A percentile compares a stretch with the other conserved stretches of the same genome.
These are phyloP conservation scores for Hippocampus mohnikei DNA, from an alignment of 2,113 vertebrate genomes.

Conservation along the genomic window DNA sequence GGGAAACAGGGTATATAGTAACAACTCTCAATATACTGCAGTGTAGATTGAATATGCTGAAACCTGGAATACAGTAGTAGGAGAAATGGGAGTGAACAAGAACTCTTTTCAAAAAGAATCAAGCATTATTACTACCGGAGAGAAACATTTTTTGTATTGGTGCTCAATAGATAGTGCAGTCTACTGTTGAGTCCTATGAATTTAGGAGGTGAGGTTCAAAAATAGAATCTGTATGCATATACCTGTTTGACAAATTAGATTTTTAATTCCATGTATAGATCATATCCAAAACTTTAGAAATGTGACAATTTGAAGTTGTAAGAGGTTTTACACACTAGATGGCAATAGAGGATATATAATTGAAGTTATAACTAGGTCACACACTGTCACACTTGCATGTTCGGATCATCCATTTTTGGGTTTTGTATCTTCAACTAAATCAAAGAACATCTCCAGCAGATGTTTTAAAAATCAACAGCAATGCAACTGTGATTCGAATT, in stretches of 20 bases:
- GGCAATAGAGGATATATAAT: slow-evolving; percentile 46
- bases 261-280: no score
- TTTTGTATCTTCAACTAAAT: slow-evolving; percentile 5
- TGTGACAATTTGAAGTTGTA: slow-evolving; percentile 5
- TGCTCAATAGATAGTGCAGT: no score
- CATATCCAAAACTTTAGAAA: not conserved
- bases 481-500: not conserved
- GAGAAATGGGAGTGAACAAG: not conserved
- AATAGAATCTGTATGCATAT: no score
- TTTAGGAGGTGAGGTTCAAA: no score
- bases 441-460: not conserved
- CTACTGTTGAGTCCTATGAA: no score
- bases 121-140: no score
- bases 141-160: no score
- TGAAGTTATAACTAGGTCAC: not conserved
- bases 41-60: not conserved
- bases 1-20: no score
- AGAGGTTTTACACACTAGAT: slow-evolving; percentile 47
- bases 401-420: not conserved
- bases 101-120: no score
- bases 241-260: no score
- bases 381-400: not conserved
- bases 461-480: not conserved
- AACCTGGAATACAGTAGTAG: not conserved
- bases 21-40: not conserved